phyloP scores from a whole-genome alignment of 2,888 invertebrate species.

The Pandemis cinnamomeana region DNA sequence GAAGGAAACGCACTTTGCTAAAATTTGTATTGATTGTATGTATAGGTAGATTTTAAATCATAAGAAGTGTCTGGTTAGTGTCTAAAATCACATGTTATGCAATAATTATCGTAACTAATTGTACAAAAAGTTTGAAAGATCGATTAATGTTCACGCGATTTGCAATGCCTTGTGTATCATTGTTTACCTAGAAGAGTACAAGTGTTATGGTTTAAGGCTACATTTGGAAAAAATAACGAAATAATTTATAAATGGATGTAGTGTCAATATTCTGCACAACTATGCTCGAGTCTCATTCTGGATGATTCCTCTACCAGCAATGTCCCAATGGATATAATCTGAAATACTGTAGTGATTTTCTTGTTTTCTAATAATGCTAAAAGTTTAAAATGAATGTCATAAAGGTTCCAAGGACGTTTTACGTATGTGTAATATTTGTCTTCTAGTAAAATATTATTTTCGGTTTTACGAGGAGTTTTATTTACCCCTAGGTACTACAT shows the following conservation, averaged over 20 bases:
- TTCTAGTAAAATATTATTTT: conserved; percentile 83
- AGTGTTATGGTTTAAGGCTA: conserved; percentile 29
- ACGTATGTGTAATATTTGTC: conserved; percentile 74
- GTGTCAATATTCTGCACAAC: conserved; percentile 55
- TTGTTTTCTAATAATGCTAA: conserved; percentile 64
- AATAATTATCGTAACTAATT: conserved; percentile 36
- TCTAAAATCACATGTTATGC: conserved; percentile 36
- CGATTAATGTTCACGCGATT: conserved; percentile 8
- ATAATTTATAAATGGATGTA: conserved; percentile 1
- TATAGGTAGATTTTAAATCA: conserved; percentile 33
- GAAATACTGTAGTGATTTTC: conserved; percentile 66
- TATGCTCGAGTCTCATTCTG: conserved; percentile 47
- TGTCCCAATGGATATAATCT: conserved; percentile 70
- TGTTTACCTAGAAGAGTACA: conserved; percentile 38
- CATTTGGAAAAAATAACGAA: conserved; percentile 16
- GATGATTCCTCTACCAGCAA: conserved; percentile 40
- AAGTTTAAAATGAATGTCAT: conserved; percentile 65
- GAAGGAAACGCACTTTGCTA: conserved; percentile 32
- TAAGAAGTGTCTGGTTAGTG: conserved; percentile 41
- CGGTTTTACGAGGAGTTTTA: conserved; percentile 68
- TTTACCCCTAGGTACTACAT: neutral
- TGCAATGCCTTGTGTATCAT: conserved; percentile 24
- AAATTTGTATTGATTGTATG: conserved; percentile 35
- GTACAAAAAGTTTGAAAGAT: conserved; percentile 26
- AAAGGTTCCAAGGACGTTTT: conserved; percentile 64